A percentile compares a stretch with the other conserved stretches of the same genome.
Conservation (phyloP, 2,797 vertebrate species). For the Tarsius wallacei region DNA sequence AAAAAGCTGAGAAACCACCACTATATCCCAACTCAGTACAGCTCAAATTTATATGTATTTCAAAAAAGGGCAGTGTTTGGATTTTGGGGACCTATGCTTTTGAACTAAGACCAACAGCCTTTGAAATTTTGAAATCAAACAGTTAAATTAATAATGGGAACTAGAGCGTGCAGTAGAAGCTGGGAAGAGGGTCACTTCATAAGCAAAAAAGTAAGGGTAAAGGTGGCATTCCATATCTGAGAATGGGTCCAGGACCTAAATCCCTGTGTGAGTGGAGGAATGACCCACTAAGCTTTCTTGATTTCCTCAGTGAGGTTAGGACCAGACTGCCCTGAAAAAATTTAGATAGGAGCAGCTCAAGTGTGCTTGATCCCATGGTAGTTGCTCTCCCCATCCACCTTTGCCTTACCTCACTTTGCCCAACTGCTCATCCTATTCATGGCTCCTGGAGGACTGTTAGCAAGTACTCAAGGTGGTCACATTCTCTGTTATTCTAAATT, state of each 20-base stretch:
- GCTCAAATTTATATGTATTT: conserved; percentile 39
- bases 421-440: background rate
- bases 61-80: background rate
- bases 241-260: background rate
- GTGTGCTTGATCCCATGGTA: background rate
- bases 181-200: background rate
- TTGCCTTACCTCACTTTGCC: background rate
- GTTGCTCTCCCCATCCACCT: background rate
- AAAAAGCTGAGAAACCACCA: conserved; percentile 44
- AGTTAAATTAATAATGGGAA: conserved; percentile 50
- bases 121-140: conserved; percentile 40
- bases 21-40: background rate
- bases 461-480: background rate
- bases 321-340: background rate
- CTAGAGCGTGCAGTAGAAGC: background rate
- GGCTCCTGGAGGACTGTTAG: background rate
- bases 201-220: background rate
- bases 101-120: background rate
- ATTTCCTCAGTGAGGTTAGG: background rate
- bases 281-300: background rate
- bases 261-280: background rate
- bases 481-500: background rate
- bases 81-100: background rate
- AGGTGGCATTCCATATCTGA: background rate
- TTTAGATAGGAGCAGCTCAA: background rate